Evolutionary conservation across 2,888 invertebrate species (phyloP), one percentile per base, ranked within the genome.

Genomic region (Patella caerulea): DNA sequence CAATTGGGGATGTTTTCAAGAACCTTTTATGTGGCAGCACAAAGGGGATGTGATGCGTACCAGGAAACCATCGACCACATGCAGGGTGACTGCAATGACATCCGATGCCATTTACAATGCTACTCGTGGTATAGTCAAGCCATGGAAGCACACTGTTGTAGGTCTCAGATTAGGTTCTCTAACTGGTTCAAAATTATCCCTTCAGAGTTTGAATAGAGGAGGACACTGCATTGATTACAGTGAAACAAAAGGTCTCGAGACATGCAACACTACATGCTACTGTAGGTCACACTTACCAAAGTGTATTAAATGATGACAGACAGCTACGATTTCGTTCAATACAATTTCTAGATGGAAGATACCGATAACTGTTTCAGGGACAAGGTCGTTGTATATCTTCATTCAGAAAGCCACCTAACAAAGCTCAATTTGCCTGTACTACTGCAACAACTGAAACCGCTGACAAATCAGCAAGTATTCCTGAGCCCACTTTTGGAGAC

Each of bases 21-120:
- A 24, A 24, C 24, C 24, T 24, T 24, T 24, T 24, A 24, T 24
- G 24, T 24, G 24, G 24, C 24, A 24, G 24, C 24, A 24, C 24
- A 1, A 24, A 24, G 24, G 24, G 24, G 24, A 24, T 24, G 24
- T 24, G 24, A 24, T 24, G 24, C 1, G 24, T 24, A 24, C 24
- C 1, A 24, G 24, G 73, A 73, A 17, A 73, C 17, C 56, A 45
- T 65, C 1, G 17, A 53, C 45, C 52, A 24, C n/a, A n/a, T n/a
- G n/a, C n/a, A 73, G 77, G 7, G 77, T 73, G 29, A 29, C 14
- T 70, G 71, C 9, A 34, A 24, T 24, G 24, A 65, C 14, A n/a
- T 74, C 74, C 17, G 79, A 79, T 78, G 79, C 75, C 15, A 71
- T 78, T 72, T 79, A 71, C 71, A 79, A 78, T 74, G 75, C 72